phyloP scores from a whole-genome alignment of 2,113 vertebrate species.

The Hyla sarda region DNA sequence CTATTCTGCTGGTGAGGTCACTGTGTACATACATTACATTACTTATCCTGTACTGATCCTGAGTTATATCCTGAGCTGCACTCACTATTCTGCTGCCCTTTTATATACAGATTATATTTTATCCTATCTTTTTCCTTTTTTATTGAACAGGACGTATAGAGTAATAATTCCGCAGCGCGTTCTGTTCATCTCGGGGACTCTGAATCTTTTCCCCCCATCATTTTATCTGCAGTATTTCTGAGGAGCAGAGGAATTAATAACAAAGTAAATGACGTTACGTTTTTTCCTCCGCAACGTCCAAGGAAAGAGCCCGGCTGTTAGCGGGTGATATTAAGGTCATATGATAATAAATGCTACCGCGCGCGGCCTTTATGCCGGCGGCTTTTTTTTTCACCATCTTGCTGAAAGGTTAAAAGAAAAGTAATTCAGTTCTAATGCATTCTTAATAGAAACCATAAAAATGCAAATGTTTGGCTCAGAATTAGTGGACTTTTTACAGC shows the following conservation, averaged over 20 bases:
- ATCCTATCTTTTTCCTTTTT: no score
- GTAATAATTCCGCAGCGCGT: no score
- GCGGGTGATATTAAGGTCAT: conserved; percentile 59
- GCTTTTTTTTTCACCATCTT: conserved; percentile 55
- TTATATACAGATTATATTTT: background rate
- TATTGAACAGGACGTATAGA: no score
- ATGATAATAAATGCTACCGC: conserved; percentile 56
- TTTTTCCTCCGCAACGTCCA: background rate
- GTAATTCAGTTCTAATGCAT: conserved; percentile 60
- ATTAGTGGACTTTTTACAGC: conserved; percentile 37
- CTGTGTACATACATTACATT: no score
- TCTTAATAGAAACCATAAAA: conserved; percentile 46
- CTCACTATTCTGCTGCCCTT: no score
- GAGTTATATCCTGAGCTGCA: no score
- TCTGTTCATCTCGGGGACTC: background rate
- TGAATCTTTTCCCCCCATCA: background rate
- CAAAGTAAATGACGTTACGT: conserved; percentile 36
- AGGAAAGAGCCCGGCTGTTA: conserved; percentile 18
- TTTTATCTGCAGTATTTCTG: background rate
- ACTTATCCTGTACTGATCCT: no score
- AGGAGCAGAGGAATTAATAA: background rate
- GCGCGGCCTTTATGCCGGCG: conserved; percentile 54
- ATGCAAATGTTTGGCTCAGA: conserved; percentile 54
- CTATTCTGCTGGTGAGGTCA: no score
- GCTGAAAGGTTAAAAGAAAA: conserved; percentile 61